These are phyloP conservation scores for Anticlea derivata DNA, from an alignment of 2,888 invertebrate species.

Conservation along the genomic window DNA sequence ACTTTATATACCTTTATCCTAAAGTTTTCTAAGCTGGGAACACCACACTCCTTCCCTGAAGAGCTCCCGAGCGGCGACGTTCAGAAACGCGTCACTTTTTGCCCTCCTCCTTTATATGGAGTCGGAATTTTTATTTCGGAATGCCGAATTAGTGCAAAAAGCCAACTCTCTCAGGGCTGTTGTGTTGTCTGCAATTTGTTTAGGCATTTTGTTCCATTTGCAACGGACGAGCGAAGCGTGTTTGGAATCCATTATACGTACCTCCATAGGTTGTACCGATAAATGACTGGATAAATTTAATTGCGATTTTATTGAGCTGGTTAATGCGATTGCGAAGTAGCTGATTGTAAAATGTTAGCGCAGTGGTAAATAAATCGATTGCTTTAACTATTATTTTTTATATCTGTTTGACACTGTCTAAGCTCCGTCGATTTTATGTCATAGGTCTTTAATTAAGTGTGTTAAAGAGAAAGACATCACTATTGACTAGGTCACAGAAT, in stretches of 20 bases:
- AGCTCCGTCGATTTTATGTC: too few relatives aligned
- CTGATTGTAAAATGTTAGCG: too few relatives aligned
- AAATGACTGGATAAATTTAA: slow-evolving; percentile 35
- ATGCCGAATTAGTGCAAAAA: slow-evolving; percentile 84
- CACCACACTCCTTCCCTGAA: slow-evolving; percentile 57
- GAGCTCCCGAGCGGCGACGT: slow-evolving; percentile 35
- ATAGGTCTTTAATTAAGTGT: too few relatives aligned
- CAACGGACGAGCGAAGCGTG: slow-evolving; percentile 54
- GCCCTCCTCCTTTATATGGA: slow-evolving; percentile 63
- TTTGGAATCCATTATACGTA: slow-evolving; percentile 65
- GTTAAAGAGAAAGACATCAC: too few relatives aligned
- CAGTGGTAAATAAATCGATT: too few relatives aligned
- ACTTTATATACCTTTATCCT: not conserved
- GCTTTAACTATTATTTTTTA: too few relatives aligned
- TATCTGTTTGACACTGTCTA: too few relatives aligned
- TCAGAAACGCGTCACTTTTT: slow-evolving; percentile 49
- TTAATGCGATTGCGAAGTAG: slow-evolving; percentile 18
- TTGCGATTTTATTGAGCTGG: slow-evolving; percentile 34
- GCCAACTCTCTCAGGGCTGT: slow-evolving; percentile 63
- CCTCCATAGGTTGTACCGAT: slow-evolving; percentile 56
- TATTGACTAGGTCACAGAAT: too few relatives aligned
- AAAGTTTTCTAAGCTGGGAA: slow-evolving; percentile 10
- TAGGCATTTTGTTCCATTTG: slow-evolving; percentile 80
- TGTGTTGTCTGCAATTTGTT: slow-evolving; percentile 73
- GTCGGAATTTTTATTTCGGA: slow-evolving; percentile 83